Base-by-base conservation (phyloP, 2,888 invertebrate species). In the Taenaris catops region DNA sequence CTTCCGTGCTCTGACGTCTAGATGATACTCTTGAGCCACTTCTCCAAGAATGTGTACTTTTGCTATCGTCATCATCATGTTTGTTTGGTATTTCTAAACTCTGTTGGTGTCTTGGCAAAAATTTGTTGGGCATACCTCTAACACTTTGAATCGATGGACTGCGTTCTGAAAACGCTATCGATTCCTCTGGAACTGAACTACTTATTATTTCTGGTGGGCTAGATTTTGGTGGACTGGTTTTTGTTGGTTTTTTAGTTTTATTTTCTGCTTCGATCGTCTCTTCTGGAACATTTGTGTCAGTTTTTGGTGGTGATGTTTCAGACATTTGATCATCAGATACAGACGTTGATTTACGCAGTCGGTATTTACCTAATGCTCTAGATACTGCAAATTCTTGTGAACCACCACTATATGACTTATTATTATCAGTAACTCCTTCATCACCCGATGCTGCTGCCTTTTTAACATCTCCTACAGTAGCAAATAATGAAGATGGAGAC, bases 1-100 rank as follows among this genome's bases (percentile, higher is more conserved):
- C 96, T 78, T 96, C 96, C 0, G 96, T 96, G 59, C 96, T 96
- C 75, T 96, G 96, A 29, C 96, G 89, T 48, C 96, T 88, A 0
- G 96, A 96, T 1, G 96, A 96, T 1, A 94, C 93, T 50, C 94
- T 86, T 0, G 96, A 96, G 0, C 94, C 92, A 55, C 96, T 96
- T 51, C 96, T 89, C 89, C 94, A 95, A 0, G 96, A 96, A 76
- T 96, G 94, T 1, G 94, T 96, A 63, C 96, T 96, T 51, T 92
- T 89, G 52, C 92, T 94, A 56, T 96, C 96, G 41, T 96, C 96
- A 48, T 95, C 95, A 40, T 93, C 93, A 32, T 91, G 90, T 44
- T 90, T 90, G 62, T 90, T 91, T 1, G 94, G 95, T 57, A 95
- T 94, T 70, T 95, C 95, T 25, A 94, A 84, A 44, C 94, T 95